Conservation (phyloP, 2,888 invertebrate genomes). For the Leptothorax acervorum region DNA sequence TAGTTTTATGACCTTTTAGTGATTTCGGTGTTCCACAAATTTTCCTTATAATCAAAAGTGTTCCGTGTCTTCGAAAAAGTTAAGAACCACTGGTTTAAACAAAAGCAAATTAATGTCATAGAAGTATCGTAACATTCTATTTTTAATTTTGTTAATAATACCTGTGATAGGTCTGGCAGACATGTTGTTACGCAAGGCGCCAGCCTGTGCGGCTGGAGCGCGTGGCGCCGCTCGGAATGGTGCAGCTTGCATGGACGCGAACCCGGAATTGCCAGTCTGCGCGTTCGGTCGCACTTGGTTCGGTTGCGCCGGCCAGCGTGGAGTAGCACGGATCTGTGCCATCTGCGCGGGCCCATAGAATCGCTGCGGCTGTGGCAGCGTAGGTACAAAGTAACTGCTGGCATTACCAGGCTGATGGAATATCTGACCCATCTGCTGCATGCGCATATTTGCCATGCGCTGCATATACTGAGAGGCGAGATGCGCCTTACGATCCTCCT, state of each 20-base stretch:
- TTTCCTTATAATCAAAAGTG: too few species aligned
- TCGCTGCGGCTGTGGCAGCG: conserved; percentile 95
- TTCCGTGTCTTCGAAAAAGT: too few species aligned
- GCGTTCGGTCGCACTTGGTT: conserved; percentile 92
- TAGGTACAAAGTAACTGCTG: conserved; percentile 96
- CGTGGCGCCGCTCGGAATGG: conserved; percentile 89
- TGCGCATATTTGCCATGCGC: conserved; percentile 96
- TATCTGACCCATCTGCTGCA: conserved; percentile 97
- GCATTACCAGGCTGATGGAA: conserved; percentile 94
- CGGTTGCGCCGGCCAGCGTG: conserved; percentile 94
- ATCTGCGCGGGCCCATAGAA: conserved; percentile 96
- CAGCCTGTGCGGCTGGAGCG: conserved; percentile 87
- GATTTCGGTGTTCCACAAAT: too few species aligned
- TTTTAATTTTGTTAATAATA: conserved; percentile 68
- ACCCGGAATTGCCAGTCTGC: conserved; percentile 88
- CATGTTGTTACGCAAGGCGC: conserved; percentile 90
- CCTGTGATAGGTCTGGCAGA: conserved; percentile 94
- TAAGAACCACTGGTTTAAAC: too few species aligned
- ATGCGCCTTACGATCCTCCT: conserved; percentile 99
- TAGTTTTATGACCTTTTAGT: too few species aligned
- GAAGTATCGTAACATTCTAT: not conserved
- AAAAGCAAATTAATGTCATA: not conserved
- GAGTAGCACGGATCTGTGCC: conserved; percentile 95
- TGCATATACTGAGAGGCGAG: conserved; percentile 99
- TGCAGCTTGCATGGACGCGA: conserved; percentile 90